Conservation (phyloP, 2,797 vertebrate species). For the Spheniscus humboldti region DNA sequence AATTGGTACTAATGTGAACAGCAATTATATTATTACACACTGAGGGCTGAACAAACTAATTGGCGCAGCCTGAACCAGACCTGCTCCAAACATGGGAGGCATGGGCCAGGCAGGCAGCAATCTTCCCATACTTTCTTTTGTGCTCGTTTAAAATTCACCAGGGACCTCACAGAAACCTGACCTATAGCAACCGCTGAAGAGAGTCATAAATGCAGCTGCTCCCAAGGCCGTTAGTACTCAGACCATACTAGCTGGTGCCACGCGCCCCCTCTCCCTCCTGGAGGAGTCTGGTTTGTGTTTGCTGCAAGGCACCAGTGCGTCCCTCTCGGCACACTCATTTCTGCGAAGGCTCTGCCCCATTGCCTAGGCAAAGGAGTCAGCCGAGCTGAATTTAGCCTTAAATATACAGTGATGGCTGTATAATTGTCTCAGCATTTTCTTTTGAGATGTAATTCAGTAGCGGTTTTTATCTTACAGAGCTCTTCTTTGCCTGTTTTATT, state of each 20-base stretch:
- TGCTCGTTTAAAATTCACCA: background rate
- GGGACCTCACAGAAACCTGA: background rate
- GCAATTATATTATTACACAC: background rate
- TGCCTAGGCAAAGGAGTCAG: background rate
- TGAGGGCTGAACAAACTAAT: background rate
- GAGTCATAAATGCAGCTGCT: background rate
- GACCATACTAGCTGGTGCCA: background rate
- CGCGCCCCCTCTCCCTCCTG: background rate
- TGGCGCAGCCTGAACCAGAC: background rate
- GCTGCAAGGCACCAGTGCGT: background rate
- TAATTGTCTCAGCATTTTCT: background rate
- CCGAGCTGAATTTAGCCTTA: background rate
- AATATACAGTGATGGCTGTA: background rate
- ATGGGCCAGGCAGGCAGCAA: background rate
- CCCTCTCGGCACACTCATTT: background rate
- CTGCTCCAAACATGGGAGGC: background rate
- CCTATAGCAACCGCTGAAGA: background rate
- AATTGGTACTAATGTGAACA: background rate
- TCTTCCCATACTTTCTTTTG: background rate
- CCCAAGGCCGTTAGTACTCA: background rate
- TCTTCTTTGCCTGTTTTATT: background rate
- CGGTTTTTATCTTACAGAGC: background rate
- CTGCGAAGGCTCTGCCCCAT: background rate
- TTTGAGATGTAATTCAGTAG: background rate
- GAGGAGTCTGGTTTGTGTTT: background rate